These are phyloP conservation scores for Ostrea edulis DNA, from an alignment of 1,140 invertebrate genomes.

Conservation along the genomic window DNA sequence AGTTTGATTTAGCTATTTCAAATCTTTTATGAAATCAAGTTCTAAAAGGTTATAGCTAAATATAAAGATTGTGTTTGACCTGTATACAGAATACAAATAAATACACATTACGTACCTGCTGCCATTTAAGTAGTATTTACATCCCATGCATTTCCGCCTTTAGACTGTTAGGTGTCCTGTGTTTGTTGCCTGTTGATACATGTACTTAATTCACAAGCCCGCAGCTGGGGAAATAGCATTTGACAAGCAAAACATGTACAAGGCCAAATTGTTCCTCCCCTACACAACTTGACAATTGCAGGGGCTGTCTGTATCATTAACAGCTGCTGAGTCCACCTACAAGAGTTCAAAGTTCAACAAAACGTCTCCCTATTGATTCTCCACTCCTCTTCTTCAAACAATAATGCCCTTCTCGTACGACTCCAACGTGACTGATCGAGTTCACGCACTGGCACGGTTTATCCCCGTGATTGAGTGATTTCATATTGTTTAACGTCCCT, in stretches of 20 bases:
- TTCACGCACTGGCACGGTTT: too few relatives aligned
- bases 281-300: not conserved
- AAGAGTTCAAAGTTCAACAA: not conserved
- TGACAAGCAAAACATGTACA: not conserved
- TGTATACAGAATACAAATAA: not conserved
- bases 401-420: too few relatives aligned
- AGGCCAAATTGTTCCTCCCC: not conserved
- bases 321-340: not conserved
- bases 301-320: not conserved
- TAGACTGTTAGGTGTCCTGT: not conserved
- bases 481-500: too few relatives aligned
- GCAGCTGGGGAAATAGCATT: not conserved
- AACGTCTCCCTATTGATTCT: not conserved
- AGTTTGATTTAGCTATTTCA: too few relatives aligned
- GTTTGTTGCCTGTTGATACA: constrained; percentile 31
- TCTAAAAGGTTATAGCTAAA: too few relatives aligned
- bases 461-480: too few relatives aligned
- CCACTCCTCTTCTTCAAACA: too few relatives aligned
- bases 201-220: not conserved
- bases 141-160: constrained; percentile 37
- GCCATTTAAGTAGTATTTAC: too few relatives aligned
- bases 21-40: too few relatives aligned
- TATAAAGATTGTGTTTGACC: too few relatives aligned
- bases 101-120: constrained; percentile 27
- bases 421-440: too few relatives aligned